Percentiles rank a stretch among this genome's conserved stretches.
phyloP scores from a whole-genome alignment of 2,113 vertebrate species.

The Tragulus kanchil region DNA sequence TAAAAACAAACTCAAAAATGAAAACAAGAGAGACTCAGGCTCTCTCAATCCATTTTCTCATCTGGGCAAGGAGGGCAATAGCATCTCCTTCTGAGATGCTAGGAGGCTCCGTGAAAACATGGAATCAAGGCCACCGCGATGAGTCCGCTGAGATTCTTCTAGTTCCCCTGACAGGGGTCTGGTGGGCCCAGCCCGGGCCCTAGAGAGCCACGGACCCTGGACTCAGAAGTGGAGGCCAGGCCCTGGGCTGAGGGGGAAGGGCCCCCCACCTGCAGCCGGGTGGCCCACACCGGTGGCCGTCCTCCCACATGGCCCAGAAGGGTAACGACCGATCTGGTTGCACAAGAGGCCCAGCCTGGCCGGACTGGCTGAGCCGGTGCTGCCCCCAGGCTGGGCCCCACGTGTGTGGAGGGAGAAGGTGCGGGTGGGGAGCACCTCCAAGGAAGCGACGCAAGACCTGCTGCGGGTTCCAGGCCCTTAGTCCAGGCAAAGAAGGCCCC shows the following conservation, averaged over 20 bases:
- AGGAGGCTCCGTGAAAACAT: background rate
- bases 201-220: background rate
- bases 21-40: background rate
- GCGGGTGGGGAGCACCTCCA: background rate
- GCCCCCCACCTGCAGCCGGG: background rate
- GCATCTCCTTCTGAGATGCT: background rate
- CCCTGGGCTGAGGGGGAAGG: background rate
- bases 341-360: background rate
- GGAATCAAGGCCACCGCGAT: background rate
- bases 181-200: background rate
- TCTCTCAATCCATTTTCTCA: background rate
- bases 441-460: background rate
- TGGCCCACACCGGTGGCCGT: background rate
- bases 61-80: background rate
- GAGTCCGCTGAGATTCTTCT: background rate
- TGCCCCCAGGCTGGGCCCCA: background rate
- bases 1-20: too few relatives aligned
- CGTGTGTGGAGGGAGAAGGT: background rate
- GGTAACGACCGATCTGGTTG: slow-evolving; percentile 26
- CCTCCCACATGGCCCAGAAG: background rate
- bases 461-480: background rate
- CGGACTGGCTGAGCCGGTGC: slow-evolving; percentile 41
- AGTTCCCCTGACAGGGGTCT: background rate
- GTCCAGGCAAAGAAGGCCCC: background rate
- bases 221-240: background rate